Conservation (phyloP, 2,113 vertebrate species). For the Larimichthys crocea region DNA sequence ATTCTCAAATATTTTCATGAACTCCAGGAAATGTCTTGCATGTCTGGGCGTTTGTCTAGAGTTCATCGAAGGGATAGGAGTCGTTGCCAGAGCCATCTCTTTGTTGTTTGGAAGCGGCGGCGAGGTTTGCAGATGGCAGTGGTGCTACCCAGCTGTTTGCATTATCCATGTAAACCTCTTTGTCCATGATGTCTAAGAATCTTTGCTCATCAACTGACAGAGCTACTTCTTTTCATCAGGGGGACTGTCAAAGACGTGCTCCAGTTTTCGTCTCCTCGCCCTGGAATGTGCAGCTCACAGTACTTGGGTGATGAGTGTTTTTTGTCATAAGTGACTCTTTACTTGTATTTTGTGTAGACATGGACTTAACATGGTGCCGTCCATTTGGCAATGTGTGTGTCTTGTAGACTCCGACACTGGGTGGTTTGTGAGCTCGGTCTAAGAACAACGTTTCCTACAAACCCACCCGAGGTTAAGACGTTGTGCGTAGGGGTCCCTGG, state of each 20-base stretch:
- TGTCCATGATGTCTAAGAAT: not conserved
- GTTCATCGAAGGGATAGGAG: not conserved
- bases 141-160: not conserved
- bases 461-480: not conserved
- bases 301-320: not conserved
- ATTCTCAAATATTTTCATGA: not conserved
- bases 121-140: not conserved
- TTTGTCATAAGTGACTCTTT: not conserved
- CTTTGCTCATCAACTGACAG: not conserved
- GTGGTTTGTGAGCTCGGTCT: no score
- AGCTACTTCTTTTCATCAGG: not conserved
- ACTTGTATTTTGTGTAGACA: not conserved
- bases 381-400: not conserved
- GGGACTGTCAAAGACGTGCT: no score
- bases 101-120: not conserved
- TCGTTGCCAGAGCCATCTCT: not conserved
- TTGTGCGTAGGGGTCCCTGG: not conserved
- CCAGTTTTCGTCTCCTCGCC: not conserved
- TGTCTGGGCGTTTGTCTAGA: not conserved
- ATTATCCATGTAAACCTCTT: not conserved
- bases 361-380: no score
- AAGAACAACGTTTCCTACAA: no score
- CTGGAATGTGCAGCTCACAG: not conserved
- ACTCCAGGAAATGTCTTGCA: not conserved
- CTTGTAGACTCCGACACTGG: no score